Evolutionary conservation across 1,140 invertebrate species (phyloP).

Genomic region (Drosophila takahashii): DNA sequence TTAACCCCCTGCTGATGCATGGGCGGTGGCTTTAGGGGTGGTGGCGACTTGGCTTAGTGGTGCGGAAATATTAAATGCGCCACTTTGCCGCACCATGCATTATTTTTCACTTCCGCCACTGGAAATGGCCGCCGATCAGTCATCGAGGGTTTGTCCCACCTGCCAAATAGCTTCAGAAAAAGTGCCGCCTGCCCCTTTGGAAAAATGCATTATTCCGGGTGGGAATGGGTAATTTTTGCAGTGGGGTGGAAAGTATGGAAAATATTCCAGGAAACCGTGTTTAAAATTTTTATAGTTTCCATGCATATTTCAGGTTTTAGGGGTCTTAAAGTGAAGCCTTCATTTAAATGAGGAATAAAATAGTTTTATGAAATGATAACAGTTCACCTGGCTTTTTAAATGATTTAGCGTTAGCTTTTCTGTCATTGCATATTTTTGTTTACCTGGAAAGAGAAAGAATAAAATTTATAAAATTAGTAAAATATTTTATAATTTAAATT

Average conservation of each 20-base stretch:
- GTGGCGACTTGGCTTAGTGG: conserved; percentile 45
- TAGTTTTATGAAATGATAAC: background rate
- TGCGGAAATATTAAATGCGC: conserved; percentile 78
- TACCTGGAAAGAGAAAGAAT: conserved; percentile 27
- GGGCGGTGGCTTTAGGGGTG: conserved; percentile 11
- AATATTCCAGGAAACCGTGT: background rate
- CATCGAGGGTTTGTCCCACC: conserved; percentile 8
- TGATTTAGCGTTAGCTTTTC: too few species aligned
- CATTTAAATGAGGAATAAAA: background rate
- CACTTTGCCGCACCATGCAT: conserved; percentile 73
- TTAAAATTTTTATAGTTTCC: too few species aligned
- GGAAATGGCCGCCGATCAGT: conserved; percentile 53
- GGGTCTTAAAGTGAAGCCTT: too few species aligned
- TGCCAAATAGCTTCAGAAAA: background rate
- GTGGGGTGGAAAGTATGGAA: background rate
- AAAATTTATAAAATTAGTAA: background rate
- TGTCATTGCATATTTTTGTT: background rate
- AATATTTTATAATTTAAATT: too few species aligned
- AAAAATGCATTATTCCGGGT: background rate
- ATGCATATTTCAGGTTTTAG: background rate
- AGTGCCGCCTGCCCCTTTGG: too few species aligned
- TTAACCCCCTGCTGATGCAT: background rate
- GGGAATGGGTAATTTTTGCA: background rate
- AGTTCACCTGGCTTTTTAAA: background rate
- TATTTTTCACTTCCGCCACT: conserved; percentile 74